Evolutionary conservation across 2,113 vertebrate species (phyloP).

Genomic region (Rynchops niger): DNA sequence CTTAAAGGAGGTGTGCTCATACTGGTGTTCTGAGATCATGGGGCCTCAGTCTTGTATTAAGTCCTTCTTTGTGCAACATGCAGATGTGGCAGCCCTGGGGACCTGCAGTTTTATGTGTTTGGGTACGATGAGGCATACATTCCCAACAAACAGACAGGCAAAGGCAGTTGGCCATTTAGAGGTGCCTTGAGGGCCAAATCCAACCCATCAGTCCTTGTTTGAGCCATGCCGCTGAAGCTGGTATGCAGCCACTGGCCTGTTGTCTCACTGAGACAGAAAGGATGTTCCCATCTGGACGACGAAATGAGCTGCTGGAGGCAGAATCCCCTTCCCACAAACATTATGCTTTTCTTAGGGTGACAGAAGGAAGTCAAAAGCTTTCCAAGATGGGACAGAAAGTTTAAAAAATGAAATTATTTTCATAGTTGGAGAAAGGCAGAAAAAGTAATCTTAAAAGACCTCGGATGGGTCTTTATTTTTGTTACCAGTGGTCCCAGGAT

Average conservation of each 20-base stretch:
- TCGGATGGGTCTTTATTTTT: background rate
- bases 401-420: background rate
- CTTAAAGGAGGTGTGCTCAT: background rate
- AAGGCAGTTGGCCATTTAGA: background rate
- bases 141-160: background rate
- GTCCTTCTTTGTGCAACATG: background rate
- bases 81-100: background rate
- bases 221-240: background rate
- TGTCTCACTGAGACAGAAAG: background rate
- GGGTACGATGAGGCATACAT: background rate
- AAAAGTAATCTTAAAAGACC: background rate
- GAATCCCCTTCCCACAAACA: background rate
- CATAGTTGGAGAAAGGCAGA: background rate
- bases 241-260: background rate
- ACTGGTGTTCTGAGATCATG: background rate
- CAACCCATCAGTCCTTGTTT: accelerated
- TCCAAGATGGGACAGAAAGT: background rate
- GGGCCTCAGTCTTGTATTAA: background rate
- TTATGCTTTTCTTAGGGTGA: background rate
- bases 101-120: background rate
- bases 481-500: background rate
- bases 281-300: background rate
- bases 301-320: background rate
- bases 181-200: background rate
- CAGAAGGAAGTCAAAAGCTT: background rate